These are phyloP conservation scores for Cheilosia scutellata DNA, from an alignment of 2,888 invertebrate species.

Conservation along the genomic window DNA sequence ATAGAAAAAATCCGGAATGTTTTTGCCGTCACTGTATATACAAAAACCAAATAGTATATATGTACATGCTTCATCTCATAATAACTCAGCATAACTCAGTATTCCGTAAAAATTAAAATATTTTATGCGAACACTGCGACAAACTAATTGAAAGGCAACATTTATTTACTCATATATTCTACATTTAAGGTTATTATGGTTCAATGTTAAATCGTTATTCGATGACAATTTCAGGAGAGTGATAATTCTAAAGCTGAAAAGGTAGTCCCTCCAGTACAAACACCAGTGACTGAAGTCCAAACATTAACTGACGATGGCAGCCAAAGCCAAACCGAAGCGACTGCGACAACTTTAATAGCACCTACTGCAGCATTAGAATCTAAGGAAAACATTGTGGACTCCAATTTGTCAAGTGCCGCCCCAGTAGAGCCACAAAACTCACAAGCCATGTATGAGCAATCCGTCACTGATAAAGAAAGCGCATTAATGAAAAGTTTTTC, in stretches of 20 bases:
- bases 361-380: conserved; percentile 63
- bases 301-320: conserved; percentile 57
- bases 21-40: too few relatives aligned
- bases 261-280: conserved; percentile 68
- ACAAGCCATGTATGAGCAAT: conserved; percentile 83
- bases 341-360: conserved; percentile 56
- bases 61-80: too few relatives aligned
- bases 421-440: conserved; percentile 79
- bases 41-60: too few relatives aligned
- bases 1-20: too few relatives aligned
- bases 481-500: conserved; percentile 83
- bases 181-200: too few relatives aligned
- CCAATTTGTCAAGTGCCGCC: conserved; percentile 37
- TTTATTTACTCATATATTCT: too few relatives aligned
- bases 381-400: conserved; percentile 51
- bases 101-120: too few relatives aligned
- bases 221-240: conserved; percentile 77
- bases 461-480: conserved; percentile 84
- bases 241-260: conserved; percentile 77
- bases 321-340: conserved; percentile 66
- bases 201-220: conserved; percentile 1
- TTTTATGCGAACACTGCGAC: too few relatives aligned
- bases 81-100: too few relatives aligned
- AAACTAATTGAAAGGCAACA: too few relatives aligned
- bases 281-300: conserved; percentile 62